Conservation (phyloP, 2,113 vertebrate species). For the Sinosuthora webbiana region DNA sequence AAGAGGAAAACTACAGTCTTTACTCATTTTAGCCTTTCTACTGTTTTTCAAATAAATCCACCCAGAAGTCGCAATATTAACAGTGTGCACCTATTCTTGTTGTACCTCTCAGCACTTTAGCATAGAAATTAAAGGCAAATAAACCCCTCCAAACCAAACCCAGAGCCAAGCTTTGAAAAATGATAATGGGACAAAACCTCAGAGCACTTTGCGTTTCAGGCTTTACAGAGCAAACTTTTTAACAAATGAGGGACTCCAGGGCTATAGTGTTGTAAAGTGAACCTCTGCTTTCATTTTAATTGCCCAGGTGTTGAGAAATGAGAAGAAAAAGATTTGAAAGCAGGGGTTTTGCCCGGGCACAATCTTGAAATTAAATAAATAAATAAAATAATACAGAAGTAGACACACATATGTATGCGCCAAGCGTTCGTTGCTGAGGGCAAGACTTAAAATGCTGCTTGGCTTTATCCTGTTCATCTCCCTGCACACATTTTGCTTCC, state of each 20-base stretch:
- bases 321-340: not conserved
- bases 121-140: constrained; percentile 29
- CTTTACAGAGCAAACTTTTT: not conserved
- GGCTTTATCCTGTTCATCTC: not conserved
- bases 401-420: not conserved
- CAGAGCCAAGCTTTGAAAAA: constrained; percentile 49
- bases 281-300: not conserved
- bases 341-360: not conserved
- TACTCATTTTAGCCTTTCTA: constrained; percentile 50
- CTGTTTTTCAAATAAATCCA: constrained; percentile 41
- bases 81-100: constrained; percentile 21
- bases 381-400: not conserved
- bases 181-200: not conserved
- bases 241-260: constrained; percentile 34
- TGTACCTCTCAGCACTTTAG: not conserved
- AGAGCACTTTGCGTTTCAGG: not conserved
- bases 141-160: not conserved
- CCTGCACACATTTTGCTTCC: not conserved
- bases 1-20: constrained; percentile 58
- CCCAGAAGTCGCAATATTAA: constrained; percentile 12
- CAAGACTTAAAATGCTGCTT: not conserved
- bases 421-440: not conserved
- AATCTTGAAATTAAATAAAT: not conserved
- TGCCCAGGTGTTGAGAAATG: not conserved
- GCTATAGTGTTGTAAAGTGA: not conserved